Evolutionary conservation across 1,140 invertebrate genomes (phyloP).

Genomic region (Atta colombica): DNA sequence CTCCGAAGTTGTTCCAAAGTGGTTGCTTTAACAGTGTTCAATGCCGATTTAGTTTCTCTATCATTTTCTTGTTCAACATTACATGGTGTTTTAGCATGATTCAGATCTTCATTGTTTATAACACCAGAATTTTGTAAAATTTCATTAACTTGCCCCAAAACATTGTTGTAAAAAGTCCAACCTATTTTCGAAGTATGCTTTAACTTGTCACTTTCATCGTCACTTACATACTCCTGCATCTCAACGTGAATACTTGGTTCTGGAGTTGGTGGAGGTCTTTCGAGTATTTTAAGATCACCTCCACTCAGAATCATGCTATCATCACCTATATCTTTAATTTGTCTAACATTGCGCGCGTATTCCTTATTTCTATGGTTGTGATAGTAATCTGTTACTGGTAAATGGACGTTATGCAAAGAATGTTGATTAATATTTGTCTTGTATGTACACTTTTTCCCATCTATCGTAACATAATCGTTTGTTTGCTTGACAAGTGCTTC

Average conservation of each 20-base stretch:
- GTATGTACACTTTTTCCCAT: not conserved
- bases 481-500: not conserved
- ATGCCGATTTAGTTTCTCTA: slow-evolving; percentile 75
- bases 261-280: slow-evolving; percentile 87
- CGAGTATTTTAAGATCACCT: slow-evolving; percentile 87
- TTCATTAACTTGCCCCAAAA: slow-evolving; percentile 88
- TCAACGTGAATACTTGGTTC: slow-evolving; percentile 89
- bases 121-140: slow-evolving; percentile 84
- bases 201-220: slow-evolving; percentile 85
- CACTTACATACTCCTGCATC: slow-evolving; percentile 88
- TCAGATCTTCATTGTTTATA: slow-evolving; percentile 59
- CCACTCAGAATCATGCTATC: slow-evolving; percentile 87
- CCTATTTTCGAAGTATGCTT: slow-evolving; percentile 87
- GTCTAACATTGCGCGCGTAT: not conserved
- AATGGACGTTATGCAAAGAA: not conserved
- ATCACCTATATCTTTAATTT: slow-evolving; percentile 81
- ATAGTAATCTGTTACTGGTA: slow-evolving; percentile 9
- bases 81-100: slow-evolving; percentile 41
- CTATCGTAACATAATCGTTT: not conserved
- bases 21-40: slow-evolving; percentile 85
- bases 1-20: slow-evolving; percentile 86
- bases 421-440: not conserved
- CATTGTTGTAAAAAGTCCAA: slow-evolving; percentile 90
- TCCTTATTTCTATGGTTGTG: slow-evolving; percentile 28
- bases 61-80: slow-evolving; percentile 63